Base-by-base conservation (phyloP, 2,888 invertebrate genomes). In the Mimas tiliae region DNA sequence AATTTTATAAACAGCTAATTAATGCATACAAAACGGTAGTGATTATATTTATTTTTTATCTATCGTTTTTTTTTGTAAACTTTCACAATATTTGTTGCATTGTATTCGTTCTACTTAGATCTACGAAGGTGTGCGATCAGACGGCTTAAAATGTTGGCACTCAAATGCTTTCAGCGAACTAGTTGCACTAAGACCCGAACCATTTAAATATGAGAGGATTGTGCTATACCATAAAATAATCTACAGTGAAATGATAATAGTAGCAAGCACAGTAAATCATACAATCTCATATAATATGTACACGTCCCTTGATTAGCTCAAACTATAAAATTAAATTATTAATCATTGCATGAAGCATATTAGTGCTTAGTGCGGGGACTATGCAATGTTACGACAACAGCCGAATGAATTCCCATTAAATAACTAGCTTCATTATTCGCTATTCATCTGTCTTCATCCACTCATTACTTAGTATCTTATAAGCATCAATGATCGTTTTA, bases 91-190 rank as follows among this genome's bases (percentile, higher is more conserved):
- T 27, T 27, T 27, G 27, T 27, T 27, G 4, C 27, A 27, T 27
- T 27, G 27, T 27, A 27, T 27, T 27, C 4, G 4, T 27, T 27
- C 27, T 27, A 27, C 27, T 27, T 27, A 27, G 27, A 4, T 27
- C 27, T 27, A 27, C 2, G 27, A 27, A 27, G 27, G 27, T 27
- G 27, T 27, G 27, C 27, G 27, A 38, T 58, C 38, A 42, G 19
- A 19, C 16, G 42, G 58, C 42, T 58, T 58, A 58, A 58, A 58
- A 58, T 12, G 1, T 58, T 58, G 58, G 58, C 58, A 58, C 42
- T 58, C 19, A 42, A 58, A 58, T 19, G 42, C 16, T 38, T 75
- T 38, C 12, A 42, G 21, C 42, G 42, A 58, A 38, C 6, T 8
- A 9, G n/a, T 16, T 55, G 55, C 38, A 58, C 42, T 42, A 42